Conservation (phyloP, 1,140 invertebrate genomes). For the Bombus waltoni region DNA sequence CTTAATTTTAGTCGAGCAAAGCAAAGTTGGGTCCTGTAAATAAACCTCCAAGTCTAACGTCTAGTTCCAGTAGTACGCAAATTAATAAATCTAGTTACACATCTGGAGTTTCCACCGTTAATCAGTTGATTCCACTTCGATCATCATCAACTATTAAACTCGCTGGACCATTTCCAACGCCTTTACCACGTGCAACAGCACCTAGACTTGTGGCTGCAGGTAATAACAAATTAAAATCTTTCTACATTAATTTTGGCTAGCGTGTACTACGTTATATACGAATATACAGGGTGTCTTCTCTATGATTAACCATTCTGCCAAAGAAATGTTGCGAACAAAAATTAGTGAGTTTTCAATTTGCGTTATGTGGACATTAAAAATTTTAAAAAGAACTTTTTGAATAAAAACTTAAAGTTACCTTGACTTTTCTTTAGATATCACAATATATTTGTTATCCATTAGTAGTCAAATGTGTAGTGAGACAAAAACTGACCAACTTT, state of each 20-base stretch:
- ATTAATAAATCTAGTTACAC: conserved; percentile 74
- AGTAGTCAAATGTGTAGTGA: too few relatives aligned
- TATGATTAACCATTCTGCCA: too few relatives aligned
- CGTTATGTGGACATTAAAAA: too few relatives aligned
- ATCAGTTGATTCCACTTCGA: conserved; percentile 78
- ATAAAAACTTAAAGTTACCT: too few relatives aligned
- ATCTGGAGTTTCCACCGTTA: conserved; percentile 74
- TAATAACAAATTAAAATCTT: conserved; percentile 61
- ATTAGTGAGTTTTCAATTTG: too few relatives aligned
- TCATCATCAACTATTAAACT: conserved; percentile 77
- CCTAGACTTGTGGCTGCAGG: conserved; percentile 83
- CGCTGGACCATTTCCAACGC: conserved; percentile 75
- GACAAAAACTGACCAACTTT: too few relatives aligned
- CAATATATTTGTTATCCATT: too few relatives aligned
- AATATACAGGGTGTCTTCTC: too few relatives aligned
- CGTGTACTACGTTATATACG: too few relatives aligned
- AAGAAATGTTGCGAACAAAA: too few relatives aligned
- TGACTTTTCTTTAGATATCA: too few relatives aligned
- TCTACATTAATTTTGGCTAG: neutral
- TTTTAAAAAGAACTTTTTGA: too few relatives aligned
- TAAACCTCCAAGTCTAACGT: conserved; percentile 72
- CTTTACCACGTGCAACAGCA: conserved; percentile 81
- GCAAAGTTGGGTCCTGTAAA: conserved; percentile 75
- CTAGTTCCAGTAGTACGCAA: conserved; percentile 72
- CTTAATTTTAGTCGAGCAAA: conserved; percentile 74